Evolutionary conservation across 2,888 invertebrate species (phyloP).

Genomic region (Pocota personata): DNA sequence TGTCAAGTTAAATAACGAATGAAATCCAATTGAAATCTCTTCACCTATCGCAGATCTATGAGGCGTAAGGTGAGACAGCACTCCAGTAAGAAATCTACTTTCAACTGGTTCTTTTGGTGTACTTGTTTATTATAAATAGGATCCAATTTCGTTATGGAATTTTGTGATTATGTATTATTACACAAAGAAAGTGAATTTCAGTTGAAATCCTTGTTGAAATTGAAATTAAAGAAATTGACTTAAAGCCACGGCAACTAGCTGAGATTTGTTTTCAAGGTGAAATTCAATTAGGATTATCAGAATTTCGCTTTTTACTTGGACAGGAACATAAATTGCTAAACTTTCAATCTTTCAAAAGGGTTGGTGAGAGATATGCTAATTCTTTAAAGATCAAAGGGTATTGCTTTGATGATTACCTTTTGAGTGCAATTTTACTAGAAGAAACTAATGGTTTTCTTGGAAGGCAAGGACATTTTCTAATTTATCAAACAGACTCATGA

Average conservation of each 20-base stretch:
- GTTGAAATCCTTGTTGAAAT: not conserved
- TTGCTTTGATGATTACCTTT: no score
- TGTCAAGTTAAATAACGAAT: slow-evolving; percentile 3
- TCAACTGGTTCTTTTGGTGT: not conserved
- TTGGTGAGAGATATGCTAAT: no score
- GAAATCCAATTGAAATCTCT: slow-evolving; percentile 13
- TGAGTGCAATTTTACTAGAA: no score
- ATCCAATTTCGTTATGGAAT: not conserved
- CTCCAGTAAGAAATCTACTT: not conserved
- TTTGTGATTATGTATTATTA: not conserved
- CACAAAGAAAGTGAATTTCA: not conserved
- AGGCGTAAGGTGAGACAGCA: not conserved
- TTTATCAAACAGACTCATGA: no score
- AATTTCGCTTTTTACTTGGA: no score
- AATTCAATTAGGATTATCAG: not conserved
- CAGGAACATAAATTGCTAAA: no score
- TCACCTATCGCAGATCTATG: not conserved
- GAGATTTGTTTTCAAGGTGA: not conserved
- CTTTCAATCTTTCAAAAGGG: no score
- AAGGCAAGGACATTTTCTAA: no score
- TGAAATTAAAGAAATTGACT: not conserved
- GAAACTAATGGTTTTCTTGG: no score
- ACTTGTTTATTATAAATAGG: not conserved
- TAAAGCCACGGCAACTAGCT: not conserved
- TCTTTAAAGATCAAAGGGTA: no score